Evolutionary conservation across 1,140 invertebrate species (phyloP).

Genomic region (Oppia nitens): DNA sequence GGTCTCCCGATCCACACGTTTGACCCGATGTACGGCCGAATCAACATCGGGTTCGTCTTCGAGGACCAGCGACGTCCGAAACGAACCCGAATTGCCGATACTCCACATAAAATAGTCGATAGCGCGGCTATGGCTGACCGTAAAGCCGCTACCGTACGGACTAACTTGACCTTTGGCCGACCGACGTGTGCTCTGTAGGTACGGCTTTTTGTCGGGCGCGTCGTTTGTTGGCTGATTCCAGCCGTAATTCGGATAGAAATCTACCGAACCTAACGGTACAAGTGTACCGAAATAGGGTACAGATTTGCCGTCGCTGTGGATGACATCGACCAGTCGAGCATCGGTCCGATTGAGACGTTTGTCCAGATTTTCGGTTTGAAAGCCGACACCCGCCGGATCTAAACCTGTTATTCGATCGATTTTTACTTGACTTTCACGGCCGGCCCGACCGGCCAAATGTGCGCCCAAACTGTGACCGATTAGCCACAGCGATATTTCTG

Average conservation of each 20-base stretch:
- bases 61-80: background rate
- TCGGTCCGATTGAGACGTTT: constrained; percentile 6
- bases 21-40: constrained; percentile 2
- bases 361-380: constrained; percentile 5
- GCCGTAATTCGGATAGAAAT: constrained; percentile 64
- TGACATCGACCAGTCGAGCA: constrained; percentile 10
- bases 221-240: constrained; percentile 43
- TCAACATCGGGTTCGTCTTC: constrained; percentile 4
- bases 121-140: background rate
- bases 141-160: constrained; percentile 1
- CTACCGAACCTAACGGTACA: constrained; percentile 43
- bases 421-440: background rate
- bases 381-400: constrained; percentile 10
- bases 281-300: constrained; percentile 39
- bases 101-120: constrained; percentile 5
- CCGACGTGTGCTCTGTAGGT: background rate
- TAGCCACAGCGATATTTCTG: background rate
- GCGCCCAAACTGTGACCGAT: constrained; percentile 8
- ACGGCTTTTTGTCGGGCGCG: background rate
- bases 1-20: background rate
- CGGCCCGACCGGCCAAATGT: constrained; percentile 4
- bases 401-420: constrained; percentile 7
- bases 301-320: constrained; percentile 8
- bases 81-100: background rate
- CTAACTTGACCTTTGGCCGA: background rate